A percentile compares a stretch with the other conserved stretches of the same genome.
Conservation (phyloP, 2,797 vertebrate species). For the Ctenosaura bakeri region DNA sequence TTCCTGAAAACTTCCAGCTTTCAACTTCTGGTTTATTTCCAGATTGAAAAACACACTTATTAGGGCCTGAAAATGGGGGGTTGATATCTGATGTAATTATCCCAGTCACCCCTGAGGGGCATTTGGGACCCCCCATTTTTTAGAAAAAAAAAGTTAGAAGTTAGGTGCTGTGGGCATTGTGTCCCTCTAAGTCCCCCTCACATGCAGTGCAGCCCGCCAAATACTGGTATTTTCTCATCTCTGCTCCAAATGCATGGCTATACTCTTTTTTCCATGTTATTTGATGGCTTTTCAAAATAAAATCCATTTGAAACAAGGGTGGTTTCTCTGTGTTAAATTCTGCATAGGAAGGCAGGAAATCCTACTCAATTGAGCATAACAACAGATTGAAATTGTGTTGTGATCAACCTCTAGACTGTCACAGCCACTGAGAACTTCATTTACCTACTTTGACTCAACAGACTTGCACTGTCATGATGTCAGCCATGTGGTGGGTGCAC, state of each 20-base stretch:
- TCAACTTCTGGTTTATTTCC: too few species aligned
- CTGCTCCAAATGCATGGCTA: not conserved
- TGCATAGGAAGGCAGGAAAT: slow-evolving; percentile 25
- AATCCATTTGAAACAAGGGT: slow-evolving; percentile 27
- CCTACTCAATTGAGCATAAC: not conserved
- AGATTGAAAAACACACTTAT: too few species aligned
- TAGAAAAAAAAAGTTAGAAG: too few species aligned
- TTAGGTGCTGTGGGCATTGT: too few species aligned
- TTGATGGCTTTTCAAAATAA: slow-evolving; percentile 39
- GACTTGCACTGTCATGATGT: not conserved
- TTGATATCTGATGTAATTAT: too few species aligned
- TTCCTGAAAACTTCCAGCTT: too few species aligned
- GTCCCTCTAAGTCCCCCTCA: too few species aligned
- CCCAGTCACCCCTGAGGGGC: too few species aligned
- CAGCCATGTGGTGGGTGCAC: not conserved
- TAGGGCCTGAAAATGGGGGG: too few species aligned
- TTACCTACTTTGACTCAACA: not conserved
- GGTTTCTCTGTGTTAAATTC: not conserved
- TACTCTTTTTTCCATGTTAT: slow-evolving; percentile 1
- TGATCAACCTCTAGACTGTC: not conserved
- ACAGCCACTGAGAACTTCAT: not conserved
- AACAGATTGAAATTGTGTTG: not conserved
- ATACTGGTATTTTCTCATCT: too few species aligned
- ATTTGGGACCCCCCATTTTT: too few species aligned
- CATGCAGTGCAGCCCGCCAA: too few species aligned